Percentiles rank a stretch among this genome's conserved stretches.
These are phyloP conservation scores for Vanessa atalanta DNA, from an alignment of 1,140 invertebrate species.

Conservation along the genomic window DNA sequence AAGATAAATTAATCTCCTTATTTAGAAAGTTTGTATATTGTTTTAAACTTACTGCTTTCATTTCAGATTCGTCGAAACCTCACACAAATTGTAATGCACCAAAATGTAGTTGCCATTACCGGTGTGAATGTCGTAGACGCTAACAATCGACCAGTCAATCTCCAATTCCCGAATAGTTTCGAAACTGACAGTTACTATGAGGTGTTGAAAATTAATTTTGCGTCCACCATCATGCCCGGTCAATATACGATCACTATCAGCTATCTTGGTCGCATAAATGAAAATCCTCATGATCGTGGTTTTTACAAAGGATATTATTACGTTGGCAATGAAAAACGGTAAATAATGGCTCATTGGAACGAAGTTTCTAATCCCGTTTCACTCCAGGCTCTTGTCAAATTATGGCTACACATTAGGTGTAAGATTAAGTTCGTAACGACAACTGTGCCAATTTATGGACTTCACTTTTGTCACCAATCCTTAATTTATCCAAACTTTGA, in stretches of 20 bases:
- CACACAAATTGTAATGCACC: constrained; percentile 66
- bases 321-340: constrained; percentile 49
- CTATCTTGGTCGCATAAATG: constrained; percentile 59
- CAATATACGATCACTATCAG: constrained; percentile 57
- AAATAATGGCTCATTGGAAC: constrained; percentile 7
- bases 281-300: constrained; percentile 65
- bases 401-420: background rate
- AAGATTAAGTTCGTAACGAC: background rate
- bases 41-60: background rate
- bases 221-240: constrained; percentile 45
- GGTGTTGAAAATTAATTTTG: constrained; percentile 61
- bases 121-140: constrained; percentile 51
- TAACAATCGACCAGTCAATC: constrained; percentile 39
- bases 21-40: background rate
- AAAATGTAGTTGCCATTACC: constrained; percentile 61
- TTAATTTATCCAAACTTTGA: too few relatives aligned
- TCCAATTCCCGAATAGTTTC: constrained; percentile 50
- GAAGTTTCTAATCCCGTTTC: background rate
- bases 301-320: constrained; percentile 74
- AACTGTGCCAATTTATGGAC: too few relatives aligned
- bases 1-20: too few relatives aligned
- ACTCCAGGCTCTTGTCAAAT: background rate
- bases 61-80: constrained; percentile 59
- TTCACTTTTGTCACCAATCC: too few relatives aligned
- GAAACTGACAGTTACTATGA: constrained; percentile 61